Evolutionary conservation across 1,140 invertebrate species (phyloP), one percentile per base, ranked within the genome.

Genomic region (Drosophila rhopaloa): DNA sequence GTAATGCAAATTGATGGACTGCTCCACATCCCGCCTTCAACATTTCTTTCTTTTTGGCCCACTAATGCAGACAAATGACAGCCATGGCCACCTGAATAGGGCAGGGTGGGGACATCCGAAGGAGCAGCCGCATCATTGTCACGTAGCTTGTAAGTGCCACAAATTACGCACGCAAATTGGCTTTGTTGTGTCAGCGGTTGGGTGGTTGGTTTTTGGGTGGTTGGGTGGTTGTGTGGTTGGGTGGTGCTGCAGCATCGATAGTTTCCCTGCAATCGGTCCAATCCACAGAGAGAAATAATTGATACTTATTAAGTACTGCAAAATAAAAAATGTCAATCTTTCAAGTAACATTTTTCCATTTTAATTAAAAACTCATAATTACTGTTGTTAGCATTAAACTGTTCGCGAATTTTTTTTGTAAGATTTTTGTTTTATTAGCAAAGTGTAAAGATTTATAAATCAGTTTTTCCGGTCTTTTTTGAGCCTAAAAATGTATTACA

Each of bases 101-200:
- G 11, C 51, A 16, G 16, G 14, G 29, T 14, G 35, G 7, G 38
- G 16, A 43, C 48, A 16, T 51, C 29, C 29, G 7, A n/a, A 7
- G 48, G n/a, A 32, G 68, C 62, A 44, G 50, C 62, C 58, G 57
- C 54, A 59, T 71, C 72, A 68, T 63, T 55, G 65, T 85, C 83
- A 88, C 83, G 83, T 88, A 88, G 56, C 84, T 70, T 77, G 67
- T 80, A 88, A 89, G 83, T 89, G 83, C 83, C 83, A 77, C 83
- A 88, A 88, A 88, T 88, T 88, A 88, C 84, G 83, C 83, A 88
- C 83, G 84, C 83, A 88, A 88, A 88, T 88, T 88, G 83, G 83
- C 83, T 86, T 86, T 86, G 83, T 86, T 79, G 58, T 78, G 55
- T 76, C 60, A 55, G 41, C 16, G 24, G 16, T 47, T 19, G 35